phyloP scores from a whole-genome alignment of 2,888 invertebrate species.

The Meloe dianella region DNA sequence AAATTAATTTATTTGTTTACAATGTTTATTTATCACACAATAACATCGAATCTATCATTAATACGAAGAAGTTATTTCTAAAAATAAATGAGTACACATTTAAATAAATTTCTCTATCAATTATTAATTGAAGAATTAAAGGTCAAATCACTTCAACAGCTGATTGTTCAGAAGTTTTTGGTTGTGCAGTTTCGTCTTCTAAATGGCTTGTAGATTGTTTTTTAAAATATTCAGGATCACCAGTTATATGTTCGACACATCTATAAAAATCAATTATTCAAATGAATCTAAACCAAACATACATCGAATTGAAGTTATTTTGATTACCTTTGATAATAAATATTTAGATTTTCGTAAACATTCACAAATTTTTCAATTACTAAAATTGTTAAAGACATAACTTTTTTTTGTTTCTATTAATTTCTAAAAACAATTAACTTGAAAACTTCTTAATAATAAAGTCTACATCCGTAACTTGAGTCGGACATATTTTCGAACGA shows the following conservation, averaged over 20 bases:
- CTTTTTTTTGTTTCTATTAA: neutral
- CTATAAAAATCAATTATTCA: conserved; percentile 4
- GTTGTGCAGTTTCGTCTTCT: neutral
- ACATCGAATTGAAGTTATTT: no score
- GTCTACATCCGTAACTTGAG: neutral
- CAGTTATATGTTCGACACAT: conserved; percentile 15
- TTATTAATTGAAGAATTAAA: neutral
- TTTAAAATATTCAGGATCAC: conserved; percentile 14
- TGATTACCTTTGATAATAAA: conserved; percentile 15
- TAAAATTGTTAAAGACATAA: conserved; percentile 16
- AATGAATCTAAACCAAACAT: neutral
- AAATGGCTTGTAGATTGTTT: neutral
- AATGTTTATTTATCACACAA: neutral
- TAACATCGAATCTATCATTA: neutral
- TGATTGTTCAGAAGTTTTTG: neutral
- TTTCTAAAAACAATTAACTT: neutral
- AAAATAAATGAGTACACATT: neutral
- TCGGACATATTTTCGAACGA: neutral
- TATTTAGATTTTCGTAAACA: conserved; percentile 8
- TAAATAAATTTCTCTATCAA: neutral
- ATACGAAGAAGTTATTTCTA: no score
- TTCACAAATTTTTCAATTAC: conserved; percentile 11
- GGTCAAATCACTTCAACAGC: neutral
- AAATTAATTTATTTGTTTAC: neutral
- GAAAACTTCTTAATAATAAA: neutral